Evolutionary conservation across 2,113 vertebrate genomes (phyloP).

Genomic region (Osmerus mordax): DNA sequence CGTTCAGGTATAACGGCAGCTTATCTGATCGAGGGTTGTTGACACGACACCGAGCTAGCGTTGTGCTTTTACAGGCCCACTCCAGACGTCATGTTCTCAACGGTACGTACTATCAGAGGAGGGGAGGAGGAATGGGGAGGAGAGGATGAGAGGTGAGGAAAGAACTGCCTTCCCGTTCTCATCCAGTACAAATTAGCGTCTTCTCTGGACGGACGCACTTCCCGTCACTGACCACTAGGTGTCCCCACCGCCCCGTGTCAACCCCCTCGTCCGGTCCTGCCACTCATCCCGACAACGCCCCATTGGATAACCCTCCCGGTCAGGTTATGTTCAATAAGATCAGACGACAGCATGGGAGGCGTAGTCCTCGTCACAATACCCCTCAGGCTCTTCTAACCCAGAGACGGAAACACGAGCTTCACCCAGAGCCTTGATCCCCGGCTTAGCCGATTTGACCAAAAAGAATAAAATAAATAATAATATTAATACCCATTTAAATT

Average conservation of each 20-base stretch:
- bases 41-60: background rate
- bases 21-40: background rate
- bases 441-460: no score
- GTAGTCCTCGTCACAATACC: background rate
- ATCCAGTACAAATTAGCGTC: no score
- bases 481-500: background rate
- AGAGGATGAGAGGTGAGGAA: constrained; percentile 12
- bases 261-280: no score
- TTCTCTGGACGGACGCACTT: no score
- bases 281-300: no score
- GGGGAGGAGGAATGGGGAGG: background rate
- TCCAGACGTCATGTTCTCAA: no score
- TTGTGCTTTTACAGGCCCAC: no score
- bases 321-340: background rate
- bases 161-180: background rate
- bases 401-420: no score
- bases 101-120: background rate
- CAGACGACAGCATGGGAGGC: background rate
- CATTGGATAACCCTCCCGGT: background rate
- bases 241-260: no score
- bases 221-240: no score
- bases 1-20: background rate
- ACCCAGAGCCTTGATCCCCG: no score
- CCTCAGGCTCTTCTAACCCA: background rate
- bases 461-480: no score